Conservation (phyloP, 1,140 invertebrate genomes). For the Heliothis subflexa region DNA sequence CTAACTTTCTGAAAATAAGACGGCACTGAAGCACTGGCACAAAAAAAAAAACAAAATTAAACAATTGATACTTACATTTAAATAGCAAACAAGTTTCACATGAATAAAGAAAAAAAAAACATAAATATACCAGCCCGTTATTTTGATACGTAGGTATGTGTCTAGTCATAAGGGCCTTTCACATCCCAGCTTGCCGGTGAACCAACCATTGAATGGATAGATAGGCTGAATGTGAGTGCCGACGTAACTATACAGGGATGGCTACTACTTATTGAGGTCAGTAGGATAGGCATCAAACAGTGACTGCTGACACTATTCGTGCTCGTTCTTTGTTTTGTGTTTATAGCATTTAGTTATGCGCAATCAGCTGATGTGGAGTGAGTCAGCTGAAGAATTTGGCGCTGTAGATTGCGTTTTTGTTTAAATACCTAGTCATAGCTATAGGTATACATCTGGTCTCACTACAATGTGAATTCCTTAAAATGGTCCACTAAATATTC, state of each 20-base stretch:
- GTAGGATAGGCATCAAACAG: not conserved
- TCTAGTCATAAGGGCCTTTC: constrained; percentile 33
- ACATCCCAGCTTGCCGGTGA: constrained; percentile 1
- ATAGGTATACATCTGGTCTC: not conserved
- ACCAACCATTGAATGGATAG: constrained; percentile 23
- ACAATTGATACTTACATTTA: constrained; percentile 36
- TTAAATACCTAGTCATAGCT: constrained; percentile 10
- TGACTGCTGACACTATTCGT: not conserved
- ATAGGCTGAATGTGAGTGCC: constrained; percentile 32
- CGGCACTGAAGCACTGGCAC: constrained; percentile 4
- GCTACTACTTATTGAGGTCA: constrained; percentile 16
- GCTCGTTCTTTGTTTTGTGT: not conserved
- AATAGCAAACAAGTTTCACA: constrained; percentile 1
- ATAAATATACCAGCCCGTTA: constrained; percentile 25
- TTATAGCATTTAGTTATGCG: not conserved
- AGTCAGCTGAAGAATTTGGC: constrained; percentile 25
- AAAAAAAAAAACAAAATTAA: constrained; percentile 24
- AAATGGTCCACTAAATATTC: constrained; percentile 7
- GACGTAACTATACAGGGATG: constrained; percentile 22
- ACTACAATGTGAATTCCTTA: not conserved
- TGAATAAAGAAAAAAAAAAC: constrained; percentile 28
- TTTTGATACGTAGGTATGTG: constrained; percentile 32
- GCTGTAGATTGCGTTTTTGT: constrained; percentile 1
- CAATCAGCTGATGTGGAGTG: constrained; percentile 13
- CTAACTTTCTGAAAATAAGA: not conserved